Percentiles rank a stretch among this genome's conserved stretches.
Conservation (phyloP, 2,113 vertebrate genomes). For the Pseudorectes ferrugineus region DNA sequence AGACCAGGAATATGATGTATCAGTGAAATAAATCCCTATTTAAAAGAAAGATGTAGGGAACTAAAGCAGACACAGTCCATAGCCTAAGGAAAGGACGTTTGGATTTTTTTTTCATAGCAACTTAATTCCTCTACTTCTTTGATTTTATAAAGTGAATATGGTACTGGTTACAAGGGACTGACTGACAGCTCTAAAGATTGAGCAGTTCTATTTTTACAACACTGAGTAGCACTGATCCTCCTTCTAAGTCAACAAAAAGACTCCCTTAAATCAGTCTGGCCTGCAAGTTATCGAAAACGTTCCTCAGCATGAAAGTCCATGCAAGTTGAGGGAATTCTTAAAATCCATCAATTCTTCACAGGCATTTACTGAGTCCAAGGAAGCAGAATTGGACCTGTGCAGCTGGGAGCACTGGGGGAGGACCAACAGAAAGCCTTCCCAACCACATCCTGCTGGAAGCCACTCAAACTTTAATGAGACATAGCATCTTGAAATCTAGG, state of each 20-base stretch:
- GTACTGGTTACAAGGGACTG: background rate
- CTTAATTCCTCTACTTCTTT: background rate
- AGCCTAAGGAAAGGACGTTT: background rate
- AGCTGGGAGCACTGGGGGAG: background rate
- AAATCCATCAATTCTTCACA: background rate
- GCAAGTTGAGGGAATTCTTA: background rate
- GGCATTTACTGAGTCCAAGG: background rate
- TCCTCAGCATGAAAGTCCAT: background rate
- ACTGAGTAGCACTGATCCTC: background rate
- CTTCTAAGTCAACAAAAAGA: background rate
- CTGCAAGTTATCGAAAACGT: background rate
- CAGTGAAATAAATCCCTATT: background rate
- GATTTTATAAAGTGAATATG: background rate
- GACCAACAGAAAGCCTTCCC: background rate
- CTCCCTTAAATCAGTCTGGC: background rate
- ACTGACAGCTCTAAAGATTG: background rate
- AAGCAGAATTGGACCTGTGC: background rate
- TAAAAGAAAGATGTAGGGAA: background rate
- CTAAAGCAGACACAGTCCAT: background rate
- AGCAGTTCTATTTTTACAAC: constrained; percentile 12
- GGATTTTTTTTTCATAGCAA: background rate
- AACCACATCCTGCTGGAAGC: background rate
- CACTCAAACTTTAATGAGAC: background rate
- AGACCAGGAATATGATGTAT: background rate
- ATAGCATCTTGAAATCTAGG: background rate